A percentile compares a stretch with the other conserved stretches of the same genome.
These are phyloP conservation scores for Eupithecia centaureata DNA, from an alignment of 2,888 invertebrate species.

Conservation along the genomic window DNA sequence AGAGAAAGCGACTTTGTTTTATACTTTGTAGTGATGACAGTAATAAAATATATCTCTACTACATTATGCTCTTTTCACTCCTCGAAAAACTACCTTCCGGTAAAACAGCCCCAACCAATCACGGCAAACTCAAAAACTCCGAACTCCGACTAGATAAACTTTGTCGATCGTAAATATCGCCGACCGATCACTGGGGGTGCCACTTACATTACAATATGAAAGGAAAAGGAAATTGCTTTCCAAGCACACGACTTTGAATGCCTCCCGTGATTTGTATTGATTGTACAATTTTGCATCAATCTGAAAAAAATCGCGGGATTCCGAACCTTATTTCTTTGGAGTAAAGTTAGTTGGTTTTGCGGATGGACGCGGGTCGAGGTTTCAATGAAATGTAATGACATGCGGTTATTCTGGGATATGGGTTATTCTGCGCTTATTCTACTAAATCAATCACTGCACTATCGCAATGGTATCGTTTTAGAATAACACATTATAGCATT, in stretches of 20 bases:
- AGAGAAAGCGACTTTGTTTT: no score
- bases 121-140: constrained; percentile 17
- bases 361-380: constrained; percentile 37
- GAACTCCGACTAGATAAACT: constrained; percentile 27
- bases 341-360: constrained; percentile 23
- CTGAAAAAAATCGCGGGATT: constrained; percentile 46
- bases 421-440: no score
- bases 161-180: constrained; percentile 50
- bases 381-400: constrained; percentile 58
- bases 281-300: constrained; percentile 52
- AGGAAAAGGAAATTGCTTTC: constrained; percentile 81
- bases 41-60: background rate
- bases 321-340: constrained; percentile 41
- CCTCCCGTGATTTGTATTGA: constrained; percentile 75
- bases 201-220: constrained; percentile 81
- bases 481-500: no score
- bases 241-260: constrained; percentile 72
- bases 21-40: no score
- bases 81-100: background rate
- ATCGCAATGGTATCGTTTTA: no score
- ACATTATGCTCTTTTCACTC: background rate
- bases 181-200: constrained; percentile 60
- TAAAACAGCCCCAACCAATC: constrained; percentile 5
- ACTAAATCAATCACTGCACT: no score
- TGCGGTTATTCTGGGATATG: constrained; percentile 22